Evolutionary conservation across 2,888 invertebrate species (phyloP), one percentile per base, ranked within the genome.

Genomic region (Caenorhabditis angaria): DNA sequence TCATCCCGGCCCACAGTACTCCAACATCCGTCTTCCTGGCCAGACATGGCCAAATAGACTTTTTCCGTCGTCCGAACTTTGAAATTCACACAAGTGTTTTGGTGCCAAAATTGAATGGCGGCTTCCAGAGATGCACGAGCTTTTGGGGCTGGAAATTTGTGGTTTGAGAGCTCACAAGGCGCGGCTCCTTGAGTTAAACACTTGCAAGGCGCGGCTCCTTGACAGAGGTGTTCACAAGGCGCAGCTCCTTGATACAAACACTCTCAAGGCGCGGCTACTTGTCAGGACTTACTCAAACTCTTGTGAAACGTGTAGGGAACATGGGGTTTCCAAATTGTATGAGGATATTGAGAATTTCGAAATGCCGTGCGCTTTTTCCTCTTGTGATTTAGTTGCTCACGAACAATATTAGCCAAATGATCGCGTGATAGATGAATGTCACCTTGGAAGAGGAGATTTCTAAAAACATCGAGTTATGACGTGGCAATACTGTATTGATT

Each of bases 1-100:
- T 66, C 65, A 57, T 77, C 77, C 18, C 72, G 71, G n/a, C 77
- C 77, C 1, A 77, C 77, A 22, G 74, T 72, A 53, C 75, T 75
- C 77, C 77, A 77, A 24, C 77, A 77, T 14, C 77, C 77, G 24
- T 69, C 67, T 54, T 77, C 75, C 4, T 70, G 35, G 12, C 70
- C 75, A 0, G 69, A 65, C 67, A 75, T 63, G 12, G 68, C 22
- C 1, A 73, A 27, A 41, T 65, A 67, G 5, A 75, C 70, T 4
- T 61, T 51, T 50, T 75, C 75, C 1, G 35, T 47, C 0, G 64
- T 70, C 20, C 70, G 58, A 53, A 55, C 57, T 51, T 65, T 69
- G 62, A 75, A 75, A 1, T 53, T 41, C 6, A 75, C 62, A 57
- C 75, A 75, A 3, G 75, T 70, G 58, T 75, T 65, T 58, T 67